Percentiles rank a stretch among this genome's conserved stretches.
phyloP scores from a whole-genome alignment of 2,888 invertebrate genomes.

The Acleris holmiana region DNA sequence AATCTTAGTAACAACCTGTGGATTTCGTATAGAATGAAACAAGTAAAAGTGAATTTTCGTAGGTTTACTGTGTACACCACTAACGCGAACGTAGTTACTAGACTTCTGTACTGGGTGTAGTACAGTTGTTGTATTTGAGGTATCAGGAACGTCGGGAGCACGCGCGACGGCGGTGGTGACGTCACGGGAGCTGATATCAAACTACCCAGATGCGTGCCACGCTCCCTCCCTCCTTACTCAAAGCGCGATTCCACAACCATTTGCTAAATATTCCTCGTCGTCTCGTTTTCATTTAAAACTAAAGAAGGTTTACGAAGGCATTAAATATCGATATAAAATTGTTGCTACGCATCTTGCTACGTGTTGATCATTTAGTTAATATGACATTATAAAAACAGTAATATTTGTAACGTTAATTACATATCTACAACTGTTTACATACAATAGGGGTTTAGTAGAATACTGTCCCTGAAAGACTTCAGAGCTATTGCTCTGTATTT shows the following conservation, averaged over 20 bases:
- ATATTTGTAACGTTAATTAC: too few species aligned
- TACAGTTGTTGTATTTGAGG: not conserved
- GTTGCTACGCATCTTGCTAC: too few species aligned
- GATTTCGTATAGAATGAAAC: slow-evolving; percentile 23
- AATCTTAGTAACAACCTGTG: slow-evolving; percentile 67
- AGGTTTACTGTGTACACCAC: not conserved
- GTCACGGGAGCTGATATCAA: slow-evolving; percentile 79
- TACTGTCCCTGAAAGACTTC: too few species aligned
- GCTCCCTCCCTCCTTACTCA: slow-evolving; percentile 72
- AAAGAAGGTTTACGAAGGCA: too few species aligned
- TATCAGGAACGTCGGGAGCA: slow-evolving; percentile 46
- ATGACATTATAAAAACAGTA: too few species aligned
- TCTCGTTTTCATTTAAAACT: too few species aligned
- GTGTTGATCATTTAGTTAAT: too few species aligned
- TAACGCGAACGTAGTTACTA: not conserved
- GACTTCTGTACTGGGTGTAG: not conserved
- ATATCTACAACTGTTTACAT: too few species aligned
- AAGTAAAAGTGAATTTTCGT: slow-evolving; percentile 13
- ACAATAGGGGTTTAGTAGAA: too few species aligned
- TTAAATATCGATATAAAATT: too few species aligned
- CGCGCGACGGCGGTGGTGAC: slow-evolving; percentile 64
- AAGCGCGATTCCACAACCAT: slow-evolving; percentile 71
- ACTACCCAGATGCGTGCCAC: slow-evolving; percentile 81
- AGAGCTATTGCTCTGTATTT: too few species aligned
- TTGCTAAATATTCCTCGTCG: slow-evolving; percentile 42